phyloP scores from a whole-genome alignment of 2,888 invertebrate genomes.

The Notodonta ziczac region DNA sequence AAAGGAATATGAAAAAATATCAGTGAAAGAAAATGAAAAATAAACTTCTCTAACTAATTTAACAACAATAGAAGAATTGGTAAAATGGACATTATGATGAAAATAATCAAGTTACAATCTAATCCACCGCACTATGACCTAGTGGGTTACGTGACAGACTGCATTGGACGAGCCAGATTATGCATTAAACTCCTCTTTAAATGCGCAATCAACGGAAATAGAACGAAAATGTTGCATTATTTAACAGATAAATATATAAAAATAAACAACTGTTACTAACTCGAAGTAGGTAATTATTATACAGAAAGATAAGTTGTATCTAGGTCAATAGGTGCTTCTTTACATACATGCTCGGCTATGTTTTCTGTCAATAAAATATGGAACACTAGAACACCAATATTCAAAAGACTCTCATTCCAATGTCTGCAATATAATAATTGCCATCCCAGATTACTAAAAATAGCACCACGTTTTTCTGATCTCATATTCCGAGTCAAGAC shows the following conservation, averaged over 20 bases:
- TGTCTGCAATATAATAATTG: too few relatives aligned
- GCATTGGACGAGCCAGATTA: slow-evolving; percentile 13
- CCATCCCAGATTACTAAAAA: background rate
- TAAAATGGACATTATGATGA: background rate
- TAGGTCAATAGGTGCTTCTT: background rate
- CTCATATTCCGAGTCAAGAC: background rate
- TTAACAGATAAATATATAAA: slow-evolving; percentile 14
- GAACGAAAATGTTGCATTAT: slow-evolving; percentile 26
- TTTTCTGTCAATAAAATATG: background rate
- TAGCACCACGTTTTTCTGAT: background rate
- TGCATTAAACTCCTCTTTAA: slow-evolving; percentile 16
- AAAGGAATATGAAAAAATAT: background rate
- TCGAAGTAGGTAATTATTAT: background rate
- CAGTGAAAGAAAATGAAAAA: too few relatives aligned
- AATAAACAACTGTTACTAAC: background rate
- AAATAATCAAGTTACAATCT: background rate
- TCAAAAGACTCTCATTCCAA: too few relatives aligned
- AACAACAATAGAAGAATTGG: background rate
- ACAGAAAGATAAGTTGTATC: background rate
- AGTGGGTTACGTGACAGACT: slow-evolving; percentile 7
- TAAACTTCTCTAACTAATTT: too few relatives aligned
- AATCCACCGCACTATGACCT: background rate
- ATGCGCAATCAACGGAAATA: slow-evolving; percentile 25
- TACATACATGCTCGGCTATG: background rate
- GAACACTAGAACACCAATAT: too few relatives aligned